Evolutionary conservation across 1,140 invertebrate species (phyloP), one percentile per base, ranked within the genome.

Genomic region (Fopius arisanus): DNA sequence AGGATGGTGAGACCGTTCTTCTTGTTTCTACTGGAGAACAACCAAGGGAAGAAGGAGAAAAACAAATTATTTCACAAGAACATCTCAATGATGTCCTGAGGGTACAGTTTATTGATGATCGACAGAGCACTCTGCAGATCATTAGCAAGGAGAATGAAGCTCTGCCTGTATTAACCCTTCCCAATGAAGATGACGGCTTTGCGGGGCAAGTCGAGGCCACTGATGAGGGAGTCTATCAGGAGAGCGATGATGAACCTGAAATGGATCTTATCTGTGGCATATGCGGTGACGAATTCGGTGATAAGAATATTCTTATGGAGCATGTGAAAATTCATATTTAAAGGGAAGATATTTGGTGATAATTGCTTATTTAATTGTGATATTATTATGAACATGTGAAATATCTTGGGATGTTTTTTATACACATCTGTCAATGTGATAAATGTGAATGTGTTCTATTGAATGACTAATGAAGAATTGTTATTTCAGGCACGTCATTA

Each of bases 241-340:
- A 78, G 19, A 77, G 74, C 6, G 79, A 81, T 67, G 74, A 79
- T 59, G 81, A 87, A 7, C 78, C 77, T 1, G 78, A 68, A 28
- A 79, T 78, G 9, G 81, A 83, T 70, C 75, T 83, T 28, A 72
- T 81, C 10, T 88, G 87, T 66, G 83, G 82, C 7, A 86, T 88
- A 70, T 88, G 87, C 43, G 87, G 85, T 0, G 83, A 86, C 70
- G 83, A 83, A 43, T 88, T 87, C 74, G 72, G 77, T 16, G 79
- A 85, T 28, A 87, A 87, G 75, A 78, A 77, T 48, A 78, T 80
- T 28, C 77, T 88, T 6, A 88, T 87, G 83, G 85, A 85, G 54
- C 87, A 88, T 70, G 84, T 88, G 19, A 87, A 87, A 71, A 82
- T 81, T 75, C 87, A 88, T 70, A 86, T 88, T 78, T 86, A 87